A percentile compares a stretch with the other conserved stretches of the same genome.
Evolutionary conservation across 2,888 invertebrate species (phyloP).

Genomic region (Osedax fenrisi): DNA sequence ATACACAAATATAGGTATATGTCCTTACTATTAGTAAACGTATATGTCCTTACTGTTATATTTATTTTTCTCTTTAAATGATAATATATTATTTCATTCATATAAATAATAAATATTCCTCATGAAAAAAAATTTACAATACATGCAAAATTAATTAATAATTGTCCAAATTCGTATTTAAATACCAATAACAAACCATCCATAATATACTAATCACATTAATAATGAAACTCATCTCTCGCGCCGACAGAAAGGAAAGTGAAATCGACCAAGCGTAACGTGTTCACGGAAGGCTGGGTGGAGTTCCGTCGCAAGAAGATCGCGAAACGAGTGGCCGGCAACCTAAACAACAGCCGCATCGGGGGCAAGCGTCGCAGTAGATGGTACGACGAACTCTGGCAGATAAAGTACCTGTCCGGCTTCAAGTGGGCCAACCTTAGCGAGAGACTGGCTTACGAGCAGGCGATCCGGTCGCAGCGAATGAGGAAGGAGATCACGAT

Average conservation of each 20-base stretch:
- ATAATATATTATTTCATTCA: too few relatives aligned
- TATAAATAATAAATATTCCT: too few relatives aligned
- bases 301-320: slow-evolving; percentile 77
- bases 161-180: too few relatives aligned
- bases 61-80: too few relatives aligned
- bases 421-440: slow-evolving; percentile 93
- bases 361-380: slow-evolving; percentile 68
- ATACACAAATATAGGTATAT: too few relatives aligned
- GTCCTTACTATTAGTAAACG: too few relatives aligned
- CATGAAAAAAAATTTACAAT: too few relatives aligned
- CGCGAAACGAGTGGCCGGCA: slow-evolving; percentile 71
- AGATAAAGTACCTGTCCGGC: slow-evolving; percentile 80
- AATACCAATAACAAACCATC: not conserved
- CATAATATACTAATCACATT: not conserved
- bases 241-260: not conserved
- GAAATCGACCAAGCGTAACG: not conserved
- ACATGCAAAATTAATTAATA: too few relatives aligned
- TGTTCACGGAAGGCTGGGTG: slow-evolving; percentile 72
- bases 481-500: slow-evolving; percentile 74
- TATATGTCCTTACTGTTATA: too few relatives aligned
- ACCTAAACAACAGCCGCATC: slow-evolving; percentile 65
- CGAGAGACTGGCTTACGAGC: slow-evolving; percentile 82
- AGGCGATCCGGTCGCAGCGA: slow-evolving; percentile 73
- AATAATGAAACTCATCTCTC: not conserved
- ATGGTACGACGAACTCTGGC: slow-evolving; percentile 84